Evolutionary conservation across 2,113 vertebrate species (phyloP).

Genomic region (Epinephelus lanceolatus): DNA sequence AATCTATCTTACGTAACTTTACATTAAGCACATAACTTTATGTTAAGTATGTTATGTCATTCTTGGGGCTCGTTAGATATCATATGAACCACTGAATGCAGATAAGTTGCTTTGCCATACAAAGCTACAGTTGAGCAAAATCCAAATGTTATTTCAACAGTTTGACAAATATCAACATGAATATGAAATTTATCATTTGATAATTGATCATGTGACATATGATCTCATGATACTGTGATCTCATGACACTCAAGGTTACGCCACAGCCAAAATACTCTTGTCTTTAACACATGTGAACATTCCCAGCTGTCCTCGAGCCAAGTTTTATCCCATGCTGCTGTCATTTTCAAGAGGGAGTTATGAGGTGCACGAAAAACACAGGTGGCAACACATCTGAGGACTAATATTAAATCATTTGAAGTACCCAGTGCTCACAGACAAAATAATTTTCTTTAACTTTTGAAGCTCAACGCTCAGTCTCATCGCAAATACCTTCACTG

Average conservation of each 20-base stretch:
- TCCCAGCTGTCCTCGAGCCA: slow-evolving; percentile 61
- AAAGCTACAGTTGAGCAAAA: background rate
- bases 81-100: too few species aligned
- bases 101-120: too few species aligned
- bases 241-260: slow-evolving; percentile 18
- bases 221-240: slow-evolving; percentile 37
- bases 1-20: too few species aligned
- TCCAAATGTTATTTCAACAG: background rate
- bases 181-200: background rate
- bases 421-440: slow-evolving; percentile 1
- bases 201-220: background rate
- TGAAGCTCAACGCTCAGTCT: background rate
- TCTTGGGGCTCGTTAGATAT: too few species aligned
- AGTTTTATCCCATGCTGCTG: slow-evolving; percentile 30
- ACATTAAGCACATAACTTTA: too few species aligned
- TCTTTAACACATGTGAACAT: slow-evolving; percentile 51
- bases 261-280: slow-evolving; percentile 54
- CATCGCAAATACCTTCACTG: background rate
- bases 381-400: slow-evolving; percentile 42
- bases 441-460: slow-evolving; percentile 30
- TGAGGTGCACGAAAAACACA: slow-evolving; percentile 45
- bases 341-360: slow-evolving; percentile 47
- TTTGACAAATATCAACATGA: background rate
- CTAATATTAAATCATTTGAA: slow-evolving; percentile 11
- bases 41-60: too few species aligned